These are phyloP conservation scores for Rhabdomys pumilio DNA, from an alignment of 2,797 vertebrate genomes.

Conservation along the genomic window DNA sequence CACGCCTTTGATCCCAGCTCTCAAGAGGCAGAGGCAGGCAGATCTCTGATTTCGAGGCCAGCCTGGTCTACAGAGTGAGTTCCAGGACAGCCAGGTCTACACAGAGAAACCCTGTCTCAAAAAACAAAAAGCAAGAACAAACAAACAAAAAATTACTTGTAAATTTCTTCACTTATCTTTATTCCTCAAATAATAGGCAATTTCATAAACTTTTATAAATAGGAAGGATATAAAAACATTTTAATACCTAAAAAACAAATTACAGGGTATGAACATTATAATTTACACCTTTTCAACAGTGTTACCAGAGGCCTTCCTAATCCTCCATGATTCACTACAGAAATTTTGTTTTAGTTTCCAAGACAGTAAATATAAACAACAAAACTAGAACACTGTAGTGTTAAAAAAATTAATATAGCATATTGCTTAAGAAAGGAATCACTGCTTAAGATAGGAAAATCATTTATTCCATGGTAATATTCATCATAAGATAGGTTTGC, in stretches of 20 bases:
- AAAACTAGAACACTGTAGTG: background rate
- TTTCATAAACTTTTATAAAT: slow-evolving; percentile 46
- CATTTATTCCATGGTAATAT: slow-evolving; percentile 14
- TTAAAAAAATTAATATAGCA: background rate
- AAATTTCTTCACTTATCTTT: slow-evolving; percentile 55
- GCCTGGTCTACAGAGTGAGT: background rate
- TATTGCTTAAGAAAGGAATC: slow-evolving; percentile 34
- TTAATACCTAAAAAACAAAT: slow-evolving; percentile 55
- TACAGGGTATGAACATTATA: background rate
- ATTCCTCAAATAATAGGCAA: slow-evolving; percentile 29
- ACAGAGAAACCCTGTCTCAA: background rate
- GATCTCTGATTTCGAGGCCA: background rate
- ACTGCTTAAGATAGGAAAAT: slow-evolving; percentile 59
- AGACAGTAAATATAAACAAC: slow-evolving; percentile 18
- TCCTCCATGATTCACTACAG: slow-evolving; percentile 58
- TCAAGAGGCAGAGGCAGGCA: background rate
- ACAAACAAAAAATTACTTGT: slow-evolving; percentile 51
- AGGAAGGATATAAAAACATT: slow-evolving; percentile 51
- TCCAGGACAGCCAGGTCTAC: background rate
- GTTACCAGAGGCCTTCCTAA: slow-evolving; percentile 28
- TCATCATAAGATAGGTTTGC: slow-evolving; percentile 25
- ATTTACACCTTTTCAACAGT: background rate
- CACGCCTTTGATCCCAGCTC: background rate
- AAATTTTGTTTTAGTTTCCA: slow-evolving; percentile 59
- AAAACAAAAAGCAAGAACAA: background rate